phyloP scores from a whole-genome alignment of 2,113 vertebrate genomes.

The Candoia aspera region DNA sequence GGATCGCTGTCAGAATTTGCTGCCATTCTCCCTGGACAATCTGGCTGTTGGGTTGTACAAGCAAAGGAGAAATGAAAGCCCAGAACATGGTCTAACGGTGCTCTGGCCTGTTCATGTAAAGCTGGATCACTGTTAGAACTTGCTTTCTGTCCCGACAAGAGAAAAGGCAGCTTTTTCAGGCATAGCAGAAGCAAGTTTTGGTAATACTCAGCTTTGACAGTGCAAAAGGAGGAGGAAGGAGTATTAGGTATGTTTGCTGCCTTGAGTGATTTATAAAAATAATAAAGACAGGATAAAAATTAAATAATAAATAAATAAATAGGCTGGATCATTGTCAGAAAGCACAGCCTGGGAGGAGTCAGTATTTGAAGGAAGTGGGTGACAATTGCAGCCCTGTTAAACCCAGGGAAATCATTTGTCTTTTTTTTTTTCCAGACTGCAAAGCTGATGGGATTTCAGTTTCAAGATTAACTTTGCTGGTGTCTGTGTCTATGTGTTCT shows the following conservation, averaged over 20 bases:
- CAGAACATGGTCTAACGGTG: background rate
- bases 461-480: background rate
- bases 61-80: background rate
- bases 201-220: background rate
- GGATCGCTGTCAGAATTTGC: background rate
- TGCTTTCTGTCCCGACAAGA: background rate
- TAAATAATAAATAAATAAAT: too few species aligned
- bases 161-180: too few species aligned
- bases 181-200: background rate
- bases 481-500: conserved; percentile 2
- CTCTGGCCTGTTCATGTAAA: background rate
- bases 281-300: too few species aligned
- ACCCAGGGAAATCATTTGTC: background rate
- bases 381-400: background rate
- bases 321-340: background rate
- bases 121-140: background rate
- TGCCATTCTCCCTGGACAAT: background rate
- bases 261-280: too few species aligned
- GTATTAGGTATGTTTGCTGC: too few species aligned
- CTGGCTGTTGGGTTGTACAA: background rate
- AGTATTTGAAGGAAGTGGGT: background rate
- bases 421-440: background rate
- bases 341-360: background rate
- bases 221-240: too few species aligned
- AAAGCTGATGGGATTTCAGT: background rate